Base-by-base conservation (phyloP, 2,113 vertebrate species). In the Chroicocephalus ridibundus region DNA sequence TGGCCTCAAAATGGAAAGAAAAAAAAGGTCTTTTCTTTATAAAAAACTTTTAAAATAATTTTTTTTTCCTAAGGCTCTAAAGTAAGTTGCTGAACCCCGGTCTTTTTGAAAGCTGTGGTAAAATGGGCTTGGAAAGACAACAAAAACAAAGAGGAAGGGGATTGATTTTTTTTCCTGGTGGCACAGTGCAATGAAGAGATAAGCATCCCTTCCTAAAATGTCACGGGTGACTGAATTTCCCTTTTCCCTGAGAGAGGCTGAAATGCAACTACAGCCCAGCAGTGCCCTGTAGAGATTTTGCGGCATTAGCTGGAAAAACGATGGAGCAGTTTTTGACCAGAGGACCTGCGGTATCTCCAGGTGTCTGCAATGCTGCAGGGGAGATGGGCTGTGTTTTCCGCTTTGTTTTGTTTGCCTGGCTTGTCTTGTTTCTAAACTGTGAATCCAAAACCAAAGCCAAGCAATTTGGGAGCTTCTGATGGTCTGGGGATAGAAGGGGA, bases 191-290 rank as follows among this genome's bases (percentile, higher is more conserved):
- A 27, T 29, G 15, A 81, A 64, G 24, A 88, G 22, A 54, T 44
- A 42, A 0, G 0, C 27, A 42, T 9, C 20, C 4, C 68, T 74
- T 90, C 47, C 15, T 62, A 29, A 62, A 79, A 51, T 1, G 2
- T 34, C 24, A 7, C 2, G 4, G 36, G n/a, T 46, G 36, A 9
- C n/a, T 47, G 40, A 22, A 31, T 32, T 78, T 11, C 19, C 46
- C 46, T 36, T 6, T 62, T 79, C 15, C 9, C 51, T 1, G 2
- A 27, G 40, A 54, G 44, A 47, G 15, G 10, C 26, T 68, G 69
- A 90, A 84, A 52, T 0, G 0, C 0, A 4, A 36, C 42, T 74
- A 18, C 6, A 55, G 25, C 25, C 10, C 62, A 69, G 24, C 0
- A 0, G 36, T 61, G 22, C 12, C 34, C 17, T 79, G 6, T 13